These are phyloP conservation scores for Ceratoteleas bidentatus DNA, from an alignment of 1,140 invertebrate genomes.

Conservation along the genomic window DNA sequence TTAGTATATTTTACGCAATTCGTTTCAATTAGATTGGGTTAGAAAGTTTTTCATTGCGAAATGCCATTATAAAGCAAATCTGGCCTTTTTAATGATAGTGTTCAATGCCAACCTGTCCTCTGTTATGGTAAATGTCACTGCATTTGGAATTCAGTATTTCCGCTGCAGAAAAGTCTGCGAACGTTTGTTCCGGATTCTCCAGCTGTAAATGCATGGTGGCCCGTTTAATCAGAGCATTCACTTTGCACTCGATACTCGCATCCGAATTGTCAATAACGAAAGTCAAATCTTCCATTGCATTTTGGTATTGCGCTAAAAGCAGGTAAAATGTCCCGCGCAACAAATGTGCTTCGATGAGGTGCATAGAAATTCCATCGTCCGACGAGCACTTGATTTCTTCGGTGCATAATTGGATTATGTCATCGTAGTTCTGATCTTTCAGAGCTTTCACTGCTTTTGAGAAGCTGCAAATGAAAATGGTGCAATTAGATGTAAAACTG, in stretches of 20 bases:
- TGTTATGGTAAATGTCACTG: slow-evolving; percentile 92
- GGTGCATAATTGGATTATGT: slow-evolving; percentile 89
- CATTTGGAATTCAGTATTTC: slow-evolving; percentile 89
- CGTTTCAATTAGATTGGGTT: too few species aligned
- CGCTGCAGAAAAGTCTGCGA: slow-evolving; percentile 90
- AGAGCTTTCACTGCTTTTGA: slow-evolving; percentile 80
- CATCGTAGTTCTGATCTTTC: slow-evolving; percentile 87
- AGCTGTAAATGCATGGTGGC: slow-evolving; percentile 91
- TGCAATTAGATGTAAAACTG: too few species aligned
- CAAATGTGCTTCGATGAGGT: slow-evolving; percentile 86
- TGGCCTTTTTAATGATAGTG: too few species aligned
- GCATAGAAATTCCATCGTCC: slow-evolving; percentile 73
- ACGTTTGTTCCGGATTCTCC: slow-evolving; percentile 87
- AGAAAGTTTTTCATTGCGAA: too few species aligned
- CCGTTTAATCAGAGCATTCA: slow-evolving; percentile 95
- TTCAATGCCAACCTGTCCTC: slow-evolving; percentile 82
- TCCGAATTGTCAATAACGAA: slow-evolving; percentile 84
- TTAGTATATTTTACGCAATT: too few species aligned
- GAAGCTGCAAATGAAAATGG: slow-evolving; percentile 55
- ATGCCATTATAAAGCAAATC: too few species aligned
- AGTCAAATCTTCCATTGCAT: slow-evolving; percentile 87
- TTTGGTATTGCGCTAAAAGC: slow-evolving; percentile 86
- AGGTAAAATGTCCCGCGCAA: slow-evolving; percentile 92
- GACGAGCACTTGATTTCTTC: slow-evolving; percentile 87
- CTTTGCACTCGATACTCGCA: slow-evolving; percentile 84